Conservation (phyloP, 1,140 invertebrate species). For the Ceratosolen solmsi region DNA sequence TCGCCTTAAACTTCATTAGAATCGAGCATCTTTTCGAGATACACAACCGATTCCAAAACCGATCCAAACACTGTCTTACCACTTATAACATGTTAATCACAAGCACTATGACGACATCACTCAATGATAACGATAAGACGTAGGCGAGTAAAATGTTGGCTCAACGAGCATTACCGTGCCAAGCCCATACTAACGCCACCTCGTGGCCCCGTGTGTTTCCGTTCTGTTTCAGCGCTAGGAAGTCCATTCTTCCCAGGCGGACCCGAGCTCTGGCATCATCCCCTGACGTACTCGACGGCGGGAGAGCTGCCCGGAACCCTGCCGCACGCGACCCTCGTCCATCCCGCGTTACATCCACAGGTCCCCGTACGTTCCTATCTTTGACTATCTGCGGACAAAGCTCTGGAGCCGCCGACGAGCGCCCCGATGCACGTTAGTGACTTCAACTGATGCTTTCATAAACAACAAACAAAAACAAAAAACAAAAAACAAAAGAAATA, state of each 20-base stretch:
- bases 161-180: too few species aligned
- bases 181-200: constrained; percentile 38
- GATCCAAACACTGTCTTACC: too few species aligned
- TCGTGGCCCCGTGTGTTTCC: constrained; percentile 25
- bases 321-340: constrained; percentile 91
- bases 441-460: constrained; percentile 49
- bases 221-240: constrained; percentile 85
- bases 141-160: too few species aligned
- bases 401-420: constrained; percentile 76
- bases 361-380: constrained; percentile 96
- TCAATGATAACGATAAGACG: too few species aligned
- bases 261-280: constrained; percentile 95
- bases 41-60: too few species aligned
- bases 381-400: constrained; percentile 95
- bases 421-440: constrained; percentile 75
- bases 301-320: constrained; percentile 87
- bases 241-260: constrained; percentile 94
- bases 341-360: constrained; percentile 96
- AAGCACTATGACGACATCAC: too few species aligned
- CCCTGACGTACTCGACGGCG: constrained; percentile 86
- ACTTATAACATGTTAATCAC: too few species aligned
- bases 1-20: too few species aligned
- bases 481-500: too few species aligned
- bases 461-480: too few species aligned
- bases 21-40: too few species aligned